phyloP scores from a whole-genome alignment of 2,888 invertebrate species.

The Anticlea derivata region DNA sequence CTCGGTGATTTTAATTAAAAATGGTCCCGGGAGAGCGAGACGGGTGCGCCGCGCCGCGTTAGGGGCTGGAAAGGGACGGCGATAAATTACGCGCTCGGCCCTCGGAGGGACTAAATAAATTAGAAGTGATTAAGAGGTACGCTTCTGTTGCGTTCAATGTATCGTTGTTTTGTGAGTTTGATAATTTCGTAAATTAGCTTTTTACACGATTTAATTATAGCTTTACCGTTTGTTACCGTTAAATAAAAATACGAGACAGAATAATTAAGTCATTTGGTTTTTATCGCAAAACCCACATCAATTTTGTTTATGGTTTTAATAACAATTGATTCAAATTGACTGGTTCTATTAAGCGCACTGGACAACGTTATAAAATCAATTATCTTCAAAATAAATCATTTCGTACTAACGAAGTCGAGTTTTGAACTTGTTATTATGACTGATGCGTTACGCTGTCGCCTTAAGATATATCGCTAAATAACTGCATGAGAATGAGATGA shows the following conservation, averaged over 20 bases:
- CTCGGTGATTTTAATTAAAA: conserved; percentile 83
- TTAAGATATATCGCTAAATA: conserved; percentile 73
- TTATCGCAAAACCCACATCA: conserved; percentile 22
- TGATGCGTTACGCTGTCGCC: conserved; percentile 67
- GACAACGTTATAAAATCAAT: conserved; percentile 37
- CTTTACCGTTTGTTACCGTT: conserved; percentile 25
- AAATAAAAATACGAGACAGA: conserved; percentile 17
- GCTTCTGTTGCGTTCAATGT: conserved; percentile 72
- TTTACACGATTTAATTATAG: conserved; percentile 41
- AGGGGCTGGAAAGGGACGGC: conserved; percentile 70
- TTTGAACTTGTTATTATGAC: conserved; percentile 45
- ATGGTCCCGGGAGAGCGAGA: conserved; percentile 79
- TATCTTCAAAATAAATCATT: conserved; percentile 47
- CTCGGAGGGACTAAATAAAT: conserved; percentile 81
- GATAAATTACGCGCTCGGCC: conserved; percentile 75
- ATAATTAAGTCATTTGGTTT: conserved; percentile 15
- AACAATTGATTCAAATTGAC: conserved; percentile 28
- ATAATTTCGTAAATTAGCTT: conserved; percentile 46
- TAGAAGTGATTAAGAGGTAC: conserved; percentile 82
- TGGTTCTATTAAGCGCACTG: conserved; percentile 20
- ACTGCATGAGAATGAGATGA: conserved; percentile 57
- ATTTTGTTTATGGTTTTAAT: conserved; percentile 12
- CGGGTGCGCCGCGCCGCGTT: conserved; percentile 51
- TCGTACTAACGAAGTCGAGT: conserved; percentile 41
- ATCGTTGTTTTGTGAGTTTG: conserved; percentile 67